Base-by-base conservation (phyloP, 2,888 invertebrate species). In the Pycnomerus fuliginosus region DNA sequence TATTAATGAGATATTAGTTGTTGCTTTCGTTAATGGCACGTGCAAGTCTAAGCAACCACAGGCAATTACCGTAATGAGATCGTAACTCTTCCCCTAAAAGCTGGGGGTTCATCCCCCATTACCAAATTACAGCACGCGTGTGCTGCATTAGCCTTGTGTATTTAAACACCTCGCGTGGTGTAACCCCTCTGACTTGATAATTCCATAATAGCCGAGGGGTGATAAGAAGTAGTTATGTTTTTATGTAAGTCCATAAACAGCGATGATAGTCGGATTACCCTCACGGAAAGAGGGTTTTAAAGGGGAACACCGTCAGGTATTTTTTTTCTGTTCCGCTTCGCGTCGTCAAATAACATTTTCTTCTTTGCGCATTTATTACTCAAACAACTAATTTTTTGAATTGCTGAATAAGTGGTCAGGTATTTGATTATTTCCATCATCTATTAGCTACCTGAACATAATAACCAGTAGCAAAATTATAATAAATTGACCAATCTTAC, bases 11-110 rank as follows among this genome's bases (percentile, higher is more conserved):
- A 52, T 50, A 54, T 39, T 37, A 35, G 37, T 34, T 34, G 53
- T 49, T 52, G 50, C 39, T 29, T 36, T 20, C 42, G 49, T 20
- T 7, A 20, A 5, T 20, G 8, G 20, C 8, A 5, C 20, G 5
- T n/a, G n/a, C n/a, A 20, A 5, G 3, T 16, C 3, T 2, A 7
- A 17, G 14, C 22, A 50, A 57, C 54, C 55, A 40, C 55, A 52
- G 49, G 54, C 58, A 60, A 60, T 60, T 60, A 60, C 50, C 32
- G 54, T 60, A 58, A 60, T 58, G 60, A 57, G 58, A 40, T 55
- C 58, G 53, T 58, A 60, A 58, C 56, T 60, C 55, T 58, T 55
- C 55, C 58, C 54, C 44, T 55, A 56, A 53, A 52, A 53, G 50
- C 48, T 15, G 25, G 30, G 16, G 35, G 27, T 42, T 34, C 23